Base-by-base conservation (phyloP, 1,140 invertebrate genomes). In the Heliconius congener region DNA sequence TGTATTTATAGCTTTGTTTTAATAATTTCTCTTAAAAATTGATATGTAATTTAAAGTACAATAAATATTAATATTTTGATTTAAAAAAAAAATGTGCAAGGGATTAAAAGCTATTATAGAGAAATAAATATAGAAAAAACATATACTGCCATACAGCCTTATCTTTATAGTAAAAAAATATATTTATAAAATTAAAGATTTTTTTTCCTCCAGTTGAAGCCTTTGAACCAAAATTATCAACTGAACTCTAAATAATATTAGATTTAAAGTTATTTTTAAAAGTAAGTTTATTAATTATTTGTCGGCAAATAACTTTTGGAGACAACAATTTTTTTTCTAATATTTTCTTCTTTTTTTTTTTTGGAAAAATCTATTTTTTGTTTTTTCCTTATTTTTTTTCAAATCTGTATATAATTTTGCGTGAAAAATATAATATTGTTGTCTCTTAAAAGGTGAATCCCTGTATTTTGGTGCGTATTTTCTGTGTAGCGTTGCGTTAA, bases 391-490 rank as follows among this genome's bases (percentile, higher is more conserved):
- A 66, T 34, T 79, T 60, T 71, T 60, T 66, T 73, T 60, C 60
- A 27, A 34, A 60, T 60, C 74, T 73, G 71, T 39, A 79, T 52
- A 74, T 39, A 78, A 73, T 74, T 71, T 71, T 39, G 16, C 52
- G 76, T 39, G 8, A 55, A 3, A 73, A 73, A 27, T 27, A 80
- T 79, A 81, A 84, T 73, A 81, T 57, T 82, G 82, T 85, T 85
- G 83, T 83, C 82, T 83, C 84, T 71, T 55, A 74, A 82, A 79
- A 82, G 37, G 37, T 72, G 77, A 52, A 73, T 79, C 73, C 66
- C 76, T 78, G 71, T 78, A 81, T 76, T 83, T 77, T 85, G 84
- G 84, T 85, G 82, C 83, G 81, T 85, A 85, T 80, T 84, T 81
- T 82, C 74, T 80, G 82, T 11, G 52, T 85, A 83, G 77, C 52